These are phyloP conservation scores for Tipula confusa DNA, from an alignment of 2,888 invertebrate species.

Conservation along the genomic window DNA sequence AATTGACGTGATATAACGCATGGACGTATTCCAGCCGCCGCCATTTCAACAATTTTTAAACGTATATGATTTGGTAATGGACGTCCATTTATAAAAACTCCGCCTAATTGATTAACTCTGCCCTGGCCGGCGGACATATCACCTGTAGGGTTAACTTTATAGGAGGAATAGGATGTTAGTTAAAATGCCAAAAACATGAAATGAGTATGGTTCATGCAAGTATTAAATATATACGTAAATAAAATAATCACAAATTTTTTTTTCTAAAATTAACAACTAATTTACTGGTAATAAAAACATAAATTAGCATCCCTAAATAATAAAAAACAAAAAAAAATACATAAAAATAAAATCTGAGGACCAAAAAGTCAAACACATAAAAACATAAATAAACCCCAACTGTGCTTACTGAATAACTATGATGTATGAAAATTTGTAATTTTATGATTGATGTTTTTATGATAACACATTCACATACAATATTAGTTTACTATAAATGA, in stretches of 20 bases:
- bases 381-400: constrained; percentile 26
- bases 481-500: neutral
- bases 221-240: neutral
- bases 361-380: neutral
- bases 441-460: constrained; percentile 20
- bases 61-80: constrained; percentile 93
- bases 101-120: constrained; percentile 92
- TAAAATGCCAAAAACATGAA: neutral
- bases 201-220: neutral
- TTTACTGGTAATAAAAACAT: neutral
- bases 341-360: neutral
- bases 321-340: too few species aligned
- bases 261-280: neutral
- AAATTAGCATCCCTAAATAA: neutral
- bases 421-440: neutral
- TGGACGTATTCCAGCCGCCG: constrained; percentile 87
- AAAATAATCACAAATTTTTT: neutral
- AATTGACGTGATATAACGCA: constrained; percentile 94
- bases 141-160: constrained; percentile 36
- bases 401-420: constrained; percentile 20
- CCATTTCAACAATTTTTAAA: constrained; percentile 93
- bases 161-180: constrained; percentile 25
- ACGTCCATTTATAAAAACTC: constrained; percentile 94
- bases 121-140: constrained; percentile 72
- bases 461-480: neutral